Evolutionary conservation across 1,140 invertebrate genomes (phyloP).

Genomic region (Drosophila ohnishii): DNA sequence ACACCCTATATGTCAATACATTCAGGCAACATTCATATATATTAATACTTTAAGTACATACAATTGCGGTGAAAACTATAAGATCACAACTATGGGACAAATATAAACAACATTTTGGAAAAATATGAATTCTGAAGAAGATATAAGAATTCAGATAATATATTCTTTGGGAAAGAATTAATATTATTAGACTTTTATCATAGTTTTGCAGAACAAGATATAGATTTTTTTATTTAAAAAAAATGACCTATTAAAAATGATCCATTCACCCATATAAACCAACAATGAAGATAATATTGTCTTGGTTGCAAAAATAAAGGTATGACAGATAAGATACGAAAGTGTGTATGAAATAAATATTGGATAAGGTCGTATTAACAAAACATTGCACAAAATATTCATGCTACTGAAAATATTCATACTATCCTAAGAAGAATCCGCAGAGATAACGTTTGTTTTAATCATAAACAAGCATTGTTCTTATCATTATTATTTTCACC

Average conservation of each 20-base stretch:
- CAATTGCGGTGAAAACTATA: neutral
- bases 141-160: no score
- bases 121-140: no score
- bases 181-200: no score
- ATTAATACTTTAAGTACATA: conserved; percentile 5
- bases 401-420: no score
- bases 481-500: conserved; percentile 4
- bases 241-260: no score
- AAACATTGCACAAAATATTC: conserved; percentile 4
- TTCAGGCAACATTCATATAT: neutral
- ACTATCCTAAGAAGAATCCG: neutral
- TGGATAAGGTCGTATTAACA: conserved; percentile 2
- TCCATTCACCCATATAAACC: neutral
- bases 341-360: conserved; percentile 13
- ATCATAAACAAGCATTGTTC: neutral
- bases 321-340: conserved; percentile 25
- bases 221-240: no score
- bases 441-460: neutral
- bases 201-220: no score
- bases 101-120: neutral
- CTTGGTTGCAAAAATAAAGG: conserved; percentile 13
- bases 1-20: conserved; percentile 36
- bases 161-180: no score
- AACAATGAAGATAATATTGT: neutral
- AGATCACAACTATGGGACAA: neutral